These are phyloP conservation scores for Typhlomys cinereus DNA, from an alignment of 2,113 vertebrate species.

Conservation along the genomic window DNA sequence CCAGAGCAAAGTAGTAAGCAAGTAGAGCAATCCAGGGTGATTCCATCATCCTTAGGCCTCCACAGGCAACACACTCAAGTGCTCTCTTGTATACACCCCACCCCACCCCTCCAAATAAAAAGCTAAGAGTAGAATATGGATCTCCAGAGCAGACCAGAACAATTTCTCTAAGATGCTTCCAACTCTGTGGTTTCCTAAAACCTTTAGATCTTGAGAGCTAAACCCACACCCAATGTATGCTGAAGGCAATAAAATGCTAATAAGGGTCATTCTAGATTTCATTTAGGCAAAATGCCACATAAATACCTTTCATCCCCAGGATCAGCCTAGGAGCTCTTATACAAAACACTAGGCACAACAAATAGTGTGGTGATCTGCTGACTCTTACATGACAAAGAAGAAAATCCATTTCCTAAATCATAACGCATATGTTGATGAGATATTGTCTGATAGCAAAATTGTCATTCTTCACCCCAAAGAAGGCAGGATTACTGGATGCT, in stretches of 20 bases:
- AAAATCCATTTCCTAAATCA: conserved; percentile 28
- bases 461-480: conserved; percentile 16
- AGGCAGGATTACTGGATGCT: conserved; percentile 28
- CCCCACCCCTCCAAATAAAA: too few species aligned
- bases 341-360: conserved; percentile 20
- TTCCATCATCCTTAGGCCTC: too few species aligned
- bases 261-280: conserved; percentile 29
- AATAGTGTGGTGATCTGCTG: background rate
- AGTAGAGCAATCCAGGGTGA: too few species aligned
- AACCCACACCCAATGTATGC: background rate
- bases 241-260: conserved; percentile 39
- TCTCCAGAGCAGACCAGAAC: background rate
- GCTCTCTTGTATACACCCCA: too few species aligned
- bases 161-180: background rate
- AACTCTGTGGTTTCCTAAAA: background rate
- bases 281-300: conserved; percentile 14
- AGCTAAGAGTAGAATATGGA: background rate
- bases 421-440: background rate
- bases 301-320: conserved; percentile 3
- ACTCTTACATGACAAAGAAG: conserved; percentile 25
- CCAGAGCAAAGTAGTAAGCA: too few species aligned
- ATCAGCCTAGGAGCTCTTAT: background rate
- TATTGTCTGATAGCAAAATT: conserved; percentile 22
- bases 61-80: too few species aligned
- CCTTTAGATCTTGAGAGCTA: conserved; percentile 1